Percentiles rank a stretch among this genome's conserved stretches.
Conservation (phyloP, 2,888 invertebrate genomes). For the Mycalesis mineus region DNA sequence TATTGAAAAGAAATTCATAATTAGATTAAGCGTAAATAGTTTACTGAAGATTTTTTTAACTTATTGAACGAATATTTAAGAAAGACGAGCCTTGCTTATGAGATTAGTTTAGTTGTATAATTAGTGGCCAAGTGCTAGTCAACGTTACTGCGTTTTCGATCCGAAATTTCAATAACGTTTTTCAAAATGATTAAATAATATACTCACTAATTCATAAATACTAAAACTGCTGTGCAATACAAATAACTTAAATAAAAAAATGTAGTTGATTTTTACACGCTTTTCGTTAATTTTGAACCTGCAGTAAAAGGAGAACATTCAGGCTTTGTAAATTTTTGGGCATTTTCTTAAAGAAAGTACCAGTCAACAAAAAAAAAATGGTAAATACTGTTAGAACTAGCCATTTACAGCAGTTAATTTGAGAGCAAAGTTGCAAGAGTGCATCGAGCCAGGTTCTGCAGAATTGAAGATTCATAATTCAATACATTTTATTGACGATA, state of each 20-base stretch:
- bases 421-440: too few relatives aligned
- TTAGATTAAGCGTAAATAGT: slow-evolving; percentile 65
- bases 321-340: too few relatives aligned
- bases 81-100: slow-evolving; percentile 78
- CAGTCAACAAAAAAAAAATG: too few relatives aligned
- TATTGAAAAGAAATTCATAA: slow-evolving; percentile 49
- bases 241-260: background rate
- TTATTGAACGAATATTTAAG: slow-evolving; percentile 72
- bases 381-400: too few relatives aligned
- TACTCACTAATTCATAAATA: background rate
- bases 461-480: too few relatives aligned
- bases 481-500: too few relatives aligned
- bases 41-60: slow-evolving; percentile 57
- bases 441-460: too few relatives aligned
- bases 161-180: slow-evolving; percentile 34
- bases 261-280: background rate
- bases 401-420: too few relatives aligned
- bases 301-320: too few relatives aligned
- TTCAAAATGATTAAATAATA: background rate
- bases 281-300: background rate
- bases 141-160: slow-evolving; percentile 44
- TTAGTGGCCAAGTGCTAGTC: slow-evolving; percentile 53
- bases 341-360: too few relatives aligned
- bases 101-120: slow-evolving; percentile 68
- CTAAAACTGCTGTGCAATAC: slow-evolving; percentile 1